Base-by-base conservation (phyloP, 2,797 vertebrate species). In the Parotocinclus haroldoi region DNA sequence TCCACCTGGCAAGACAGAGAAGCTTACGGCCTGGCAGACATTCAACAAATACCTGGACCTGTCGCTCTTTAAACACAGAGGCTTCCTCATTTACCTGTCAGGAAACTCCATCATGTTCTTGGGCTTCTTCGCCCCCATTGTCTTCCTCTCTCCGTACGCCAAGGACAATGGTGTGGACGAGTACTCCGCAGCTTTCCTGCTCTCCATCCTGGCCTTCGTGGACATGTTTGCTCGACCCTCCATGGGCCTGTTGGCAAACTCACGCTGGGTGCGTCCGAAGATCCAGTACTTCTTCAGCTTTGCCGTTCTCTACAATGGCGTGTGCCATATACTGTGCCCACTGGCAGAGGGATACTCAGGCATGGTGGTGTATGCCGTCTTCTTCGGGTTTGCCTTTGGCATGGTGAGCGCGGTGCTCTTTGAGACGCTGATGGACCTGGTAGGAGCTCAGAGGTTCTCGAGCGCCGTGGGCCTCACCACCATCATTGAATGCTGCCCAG, bases 241-340 rank as follows among this genome's bases (percentile, higher is more conserved):
- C 17, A 95, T 93, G 90, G 96, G 96, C 42, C 84, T 98, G 0
- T 76, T 98, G 71, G 96, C 96, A 68, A 98, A 99, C 83, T 91
- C 95, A 0, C 91, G 81, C 39, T 86, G 90, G 83, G 45, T 98
- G 51, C 87, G 95, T 9, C 96, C 96, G 67, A 91, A 73, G 75
- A 98, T 99, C 79, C 96, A 99, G 74, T 99, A 99, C 66, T 97
- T 98, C 86, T 98, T 98, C 72, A 92, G 94, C 80, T 92, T 96
- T 65, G 93, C 95, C 0, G 85, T 98, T 55, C 83, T 98, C 6
- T 98, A 94, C 80, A 98, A 93, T 12, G 96, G 96, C 0, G 46
- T 98, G 50, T 97, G 95, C 73, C 96, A 99, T 76, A 74, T 98
- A 17, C 79, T 98, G 42, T 97, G 95, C 64, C 94, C 96, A 0